These are phyloP conservation scores for Eurystomus gularis DNA, from an alignment of 2,113 vertebrate species.

Conservation along the genomic window DNA sequence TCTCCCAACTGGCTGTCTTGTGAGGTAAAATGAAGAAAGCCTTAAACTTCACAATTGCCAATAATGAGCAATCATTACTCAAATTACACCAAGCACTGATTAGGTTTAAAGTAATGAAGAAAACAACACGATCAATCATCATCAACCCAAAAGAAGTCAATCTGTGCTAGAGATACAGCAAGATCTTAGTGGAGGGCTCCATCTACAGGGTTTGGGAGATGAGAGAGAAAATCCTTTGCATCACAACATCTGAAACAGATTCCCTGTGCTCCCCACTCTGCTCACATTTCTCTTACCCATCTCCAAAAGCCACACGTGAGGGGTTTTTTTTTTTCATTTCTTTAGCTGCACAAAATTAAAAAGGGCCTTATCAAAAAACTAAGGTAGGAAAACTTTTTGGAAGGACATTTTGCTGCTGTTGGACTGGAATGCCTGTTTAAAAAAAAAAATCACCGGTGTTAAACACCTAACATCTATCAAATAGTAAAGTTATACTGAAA, in stretches of 20 bases:
- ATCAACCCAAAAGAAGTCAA: conserved; percentile 89
- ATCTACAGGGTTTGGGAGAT: conserved; percentile 77
- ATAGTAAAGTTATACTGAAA: conserved; percentile 19
- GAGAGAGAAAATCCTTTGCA: conserved; percentile 5
- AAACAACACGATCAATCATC: conserved; percentile 99
- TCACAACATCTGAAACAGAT: conserved; percentile 21
- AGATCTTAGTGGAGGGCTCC: conserved; percentile 80
- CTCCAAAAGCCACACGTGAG: background rate
- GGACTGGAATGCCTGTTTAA: background rate
- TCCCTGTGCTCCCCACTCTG: background rate
- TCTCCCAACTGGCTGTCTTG: conserved; percentile 79
- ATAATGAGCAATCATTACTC: conserved; percentile 99
- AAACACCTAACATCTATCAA: background rate
- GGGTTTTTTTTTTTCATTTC: background rate
- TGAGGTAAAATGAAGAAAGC: conserved; percentile 88
- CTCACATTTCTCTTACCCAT: background rate
- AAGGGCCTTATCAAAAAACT: background rate
- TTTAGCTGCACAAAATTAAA: background rate
- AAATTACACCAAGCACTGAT: conserved; percentile 98
- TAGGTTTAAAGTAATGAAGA: conserved; percentile 99
- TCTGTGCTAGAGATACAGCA: conserved; percentile 73
- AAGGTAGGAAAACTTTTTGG: background rate
- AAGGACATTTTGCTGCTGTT: background rate
- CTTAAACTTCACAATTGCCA: conserved; percentile 94
- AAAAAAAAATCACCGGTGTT: background rate